These are phyloP conservation scores for Vicugna pacos DNA, from an alignment of 2,113 vertebrate genomes.

Conservation along the genomic window DNA sequence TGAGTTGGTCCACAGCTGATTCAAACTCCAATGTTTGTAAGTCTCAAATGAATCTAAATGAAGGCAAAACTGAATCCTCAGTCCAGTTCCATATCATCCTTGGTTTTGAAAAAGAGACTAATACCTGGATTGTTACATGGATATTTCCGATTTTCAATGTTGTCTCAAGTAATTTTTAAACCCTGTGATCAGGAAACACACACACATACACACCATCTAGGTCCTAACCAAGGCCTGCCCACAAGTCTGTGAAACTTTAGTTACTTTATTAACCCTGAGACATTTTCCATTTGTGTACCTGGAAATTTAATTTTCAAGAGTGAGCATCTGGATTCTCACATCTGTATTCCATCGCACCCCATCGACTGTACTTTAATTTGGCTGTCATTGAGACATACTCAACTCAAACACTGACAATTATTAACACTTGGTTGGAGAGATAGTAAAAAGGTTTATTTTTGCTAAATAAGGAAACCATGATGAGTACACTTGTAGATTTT, in stretches of 20 bases:
- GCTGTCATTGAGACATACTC: neutral
- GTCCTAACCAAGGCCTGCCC: neutral
- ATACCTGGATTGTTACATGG: neutral
- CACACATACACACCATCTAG: neutral
- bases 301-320: neutral
- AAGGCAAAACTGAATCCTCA: neutral
- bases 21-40: neutral
- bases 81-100: neutral
- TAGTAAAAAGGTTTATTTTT: neutral
- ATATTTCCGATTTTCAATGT: neutral
- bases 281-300: neutral
- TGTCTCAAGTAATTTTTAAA: neutral
- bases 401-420: neutral
- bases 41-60: neutral
- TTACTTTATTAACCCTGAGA: neutral
- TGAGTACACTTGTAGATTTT: conserved; percentile 52
- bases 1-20: neutral
- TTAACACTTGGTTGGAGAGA: neutral
- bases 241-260: neutral
- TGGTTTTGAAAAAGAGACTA: neutral
- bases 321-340: neutral
- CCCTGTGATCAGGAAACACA: neutral
- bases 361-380: neutral
- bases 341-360: neutral
- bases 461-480: conserved; percentile 6